phyloP scores from a whole-genome alignment of 2,888 invertebrate species.

The Diplazon laetatorius region DNA sequence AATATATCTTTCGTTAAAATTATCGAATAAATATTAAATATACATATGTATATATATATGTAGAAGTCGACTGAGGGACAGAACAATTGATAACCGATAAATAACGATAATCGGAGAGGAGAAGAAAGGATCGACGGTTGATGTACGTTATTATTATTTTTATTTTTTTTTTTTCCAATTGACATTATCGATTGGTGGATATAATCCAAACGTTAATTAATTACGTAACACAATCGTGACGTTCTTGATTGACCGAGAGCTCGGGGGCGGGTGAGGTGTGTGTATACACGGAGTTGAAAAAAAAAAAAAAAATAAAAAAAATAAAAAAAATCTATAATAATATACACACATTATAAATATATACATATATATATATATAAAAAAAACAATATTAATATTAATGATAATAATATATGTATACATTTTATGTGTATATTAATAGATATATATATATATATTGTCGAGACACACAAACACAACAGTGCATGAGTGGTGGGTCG shows the following conservation, averaged over 20 bases:
- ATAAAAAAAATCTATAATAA: neutral
- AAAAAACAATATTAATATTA: too few species aligned
- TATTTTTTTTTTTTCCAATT: slow-evolving; percentile 4
- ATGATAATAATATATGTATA: slow-evolving; percentile 21
- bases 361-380: slow-evolving; percentile 27
- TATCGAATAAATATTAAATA: too few species aligned
- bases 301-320: slow-evolving; percentile 21
- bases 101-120: slow-evolving; percentile 68
- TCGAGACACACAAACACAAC: slow-evolving; percentile 62
- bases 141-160: slow-evolving; percentile 67
- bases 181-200: too few species aligned
- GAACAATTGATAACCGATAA: slow-evolving; percentile 44
- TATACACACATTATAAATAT: slow-evolving; percentile 2
- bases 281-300: slow-evolving; percentile 59
- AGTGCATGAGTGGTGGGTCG: slow-evolving; percentile 56
- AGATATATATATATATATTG: slow-evolving; percentile 26
- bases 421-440: slow-evolving; percentile 24
- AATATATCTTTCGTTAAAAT: slow-evolving; percentile 57
- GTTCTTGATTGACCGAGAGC: slow-evolving; percentile 51
- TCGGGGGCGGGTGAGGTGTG: slow-evolving; percentile 67
- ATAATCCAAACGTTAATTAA: too few species aligned
- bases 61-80: slow-evolving; percentile 39
- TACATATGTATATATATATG: too few species aligned
- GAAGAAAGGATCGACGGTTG: slow-evolving; percentile 67
- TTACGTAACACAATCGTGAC: slow-evolving; percentile 37